Base-by-base conservation (phyloP, 1,140 invertebrate genomes). In the Solen grandis region DNA sequence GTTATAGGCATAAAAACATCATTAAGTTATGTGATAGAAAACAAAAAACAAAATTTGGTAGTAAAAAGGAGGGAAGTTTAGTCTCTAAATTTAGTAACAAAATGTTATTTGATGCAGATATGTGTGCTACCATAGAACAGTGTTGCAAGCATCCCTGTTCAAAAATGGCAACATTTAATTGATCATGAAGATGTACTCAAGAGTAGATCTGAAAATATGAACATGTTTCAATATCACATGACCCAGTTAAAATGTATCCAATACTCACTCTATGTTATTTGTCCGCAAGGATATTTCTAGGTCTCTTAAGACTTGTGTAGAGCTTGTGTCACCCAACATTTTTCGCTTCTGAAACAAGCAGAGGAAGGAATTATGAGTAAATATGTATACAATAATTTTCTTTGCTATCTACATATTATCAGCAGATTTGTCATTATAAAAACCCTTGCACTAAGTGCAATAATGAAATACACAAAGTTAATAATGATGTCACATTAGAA, bases 281-380 rank as follows among this genome's bases (percentile, higher is more conserved):
- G 99, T 99, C 86, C 99, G 94, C 72, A 99, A 93, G 13, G 99
- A 99, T 89, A 99, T 99, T 94, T 99, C 98, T 85, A 99, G 94
- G 94, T 99, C 98, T 89, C 98, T 94, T 35, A 99, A 93, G 79
- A 99, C 97, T 94, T 99, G 98, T 29, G 99, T 99, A 27, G 98
- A 99, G 59, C 98, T 99, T 13, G 97, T 97, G 91, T 99, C 97
- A 50, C 97, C 97, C 25, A 99, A 95, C 94, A 98, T 97, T 95
- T 99, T 99, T 57, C 89, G 79, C 63, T 90, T 89, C 88, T 92
- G 86, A 84, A 86, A 70, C 57, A 82, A 38, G 55, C 80, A 62
- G 19, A 73, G 57, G n/a, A 77, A 77, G 14, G 35, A 54, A 27
- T n/a, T n/a, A n/a, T n/a, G n/a, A n/a, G n/a, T n/a, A n/a, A n/a